Evolutionary conservation across 1,140 invertebrate species (phyloP), one percentile per base, ranked within the genome.

Genomic region (Meloidogyne chitwoodi): DNA sequence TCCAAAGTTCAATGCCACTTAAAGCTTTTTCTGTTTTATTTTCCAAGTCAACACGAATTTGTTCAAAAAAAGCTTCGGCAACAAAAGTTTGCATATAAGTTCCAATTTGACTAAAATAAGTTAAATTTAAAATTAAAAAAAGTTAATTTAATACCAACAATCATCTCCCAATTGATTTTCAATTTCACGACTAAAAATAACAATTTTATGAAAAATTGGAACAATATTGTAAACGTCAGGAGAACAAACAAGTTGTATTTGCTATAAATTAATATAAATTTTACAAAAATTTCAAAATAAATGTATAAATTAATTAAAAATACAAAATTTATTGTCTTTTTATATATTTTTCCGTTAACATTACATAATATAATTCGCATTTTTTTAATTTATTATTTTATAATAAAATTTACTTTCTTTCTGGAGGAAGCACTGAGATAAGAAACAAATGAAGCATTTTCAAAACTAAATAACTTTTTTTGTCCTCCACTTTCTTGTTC

Each of bases 161-260:
- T 63, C 31, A 22, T 80, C 62, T 22, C 76, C 77, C n/a, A 74
- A 77, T 22, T 77, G 66, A 34, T 70, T 68, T 63, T 85, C 84
- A 16, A 85, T 81, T 65, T 85, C 75, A 27, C 68, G 73, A 34
- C 83, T 81, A 26, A 85, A 65, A n/a, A 76, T 44, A 44, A 77
- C 78, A 10, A 86, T 75, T 44, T 76, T 68, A 24, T 84, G 79
- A 80, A 81, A 86, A 29, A 86, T 78, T 16, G 79, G 70, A 29
- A 83, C 73, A 27, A 86, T 81, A 68, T 86, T 86, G 68, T 86
- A 85, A 22, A 79, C 78, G 64, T 79, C 71, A 3, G 85, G 78
- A 16, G 77, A 48, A 67, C 84, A 85, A 29, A 85, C 78, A 6
- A 87, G 65, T 4, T 75, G 61, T n/a, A 80, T 68, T 70, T 75